Base-by-base conservation (phyloP, 2,113 vertebrate genomes). In the Protomyctophum bolini region DNA sequence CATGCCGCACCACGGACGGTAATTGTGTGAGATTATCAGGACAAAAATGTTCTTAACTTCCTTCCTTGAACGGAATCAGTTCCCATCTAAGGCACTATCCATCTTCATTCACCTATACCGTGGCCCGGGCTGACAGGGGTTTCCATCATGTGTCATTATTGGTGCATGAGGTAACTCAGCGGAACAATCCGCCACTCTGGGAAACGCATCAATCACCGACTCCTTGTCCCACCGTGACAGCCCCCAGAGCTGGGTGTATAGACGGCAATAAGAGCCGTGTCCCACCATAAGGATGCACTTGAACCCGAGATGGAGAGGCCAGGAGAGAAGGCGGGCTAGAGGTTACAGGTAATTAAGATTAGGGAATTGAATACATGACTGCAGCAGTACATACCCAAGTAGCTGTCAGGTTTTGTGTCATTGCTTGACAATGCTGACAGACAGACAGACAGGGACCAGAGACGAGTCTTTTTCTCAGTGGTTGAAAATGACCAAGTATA, bases 91-190 rank as follows among this genome's bases (percentile, higher is more conserved):
- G 72, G 76, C 72, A 58, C 88, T 69, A 93, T 93, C 93, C 82
- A 83, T 94, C 92, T 94, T 94, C 90, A 93, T 94, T 92, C 86
- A n/a, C 67, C 77, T 71, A 78, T 88, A n/a, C n/a, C 81, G 81
- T 81, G 91, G 87, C 86, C 82, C n/a, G n/a, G 50, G 6, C 75
- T 91, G 92, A 93, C 91, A 91, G 90, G 88, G 83, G 80, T 84
- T 91, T 94, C 93, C 88, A 93, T 94, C 93, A 93, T 92, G 86
- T 92, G 90, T 93, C 91, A 93, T 94, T 92, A 94, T 88, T 89
- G 89, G 91, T 88, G 87, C 89, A 86, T 86, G 89, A 89, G 90
- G 88, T 84, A 87, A 84, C 82, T 81, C 89, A 84, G 86, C 72
- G 77, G 89, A 93, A 91, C 88, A 90, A 89, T 89, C 87, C 78